phyloP scores from a whole-genome alignment of 1,140 invertebrate species.

The Heliothis virescens region DNA sequence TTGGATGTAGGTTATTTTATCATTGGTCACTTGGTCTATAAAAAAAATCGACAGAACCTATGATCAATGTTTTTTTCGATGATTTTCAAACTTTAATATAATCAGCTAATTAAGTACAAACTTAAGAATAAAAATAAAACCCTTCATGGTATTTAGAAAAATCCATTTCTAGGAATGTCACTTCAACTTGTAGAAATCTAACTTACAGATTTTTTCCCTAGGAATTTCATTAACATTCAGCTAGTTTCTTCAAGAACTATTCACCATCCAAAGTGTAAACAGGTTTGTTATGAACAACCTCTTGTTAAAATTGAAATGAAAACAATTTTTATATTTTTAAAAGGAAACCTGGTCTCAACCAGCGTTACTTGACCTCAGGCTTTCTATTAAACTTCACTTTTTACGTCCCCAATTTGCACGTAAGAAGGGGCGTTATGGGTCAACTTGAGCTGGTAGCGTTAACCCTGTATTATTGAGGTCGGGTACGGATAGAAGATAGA shows the following conservation, averaged over 20 bases:
- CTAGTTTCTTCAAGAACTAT: slow-evolving; percentile 31
- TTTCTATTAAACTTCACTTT: slow-evolving; percentile 39
- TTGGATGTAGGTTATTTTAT: no score
- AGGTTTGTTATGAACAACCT: slow-evolving; percentile 50
- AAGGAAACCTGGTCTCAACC: slow-evolving; percentile 50
- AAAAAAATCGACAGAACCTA: no score
- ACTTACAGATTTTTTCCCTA: background rate
- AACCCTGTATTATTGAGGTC: slow-evolving; percentile 45
- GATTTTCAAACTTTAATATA: background rate
- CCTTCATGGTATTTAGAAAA: no score
- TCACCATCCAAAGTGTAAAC: slow-evolving; percentile 45
- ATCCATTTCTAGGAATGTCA: no score
- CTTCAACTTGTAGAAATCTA: background rate
- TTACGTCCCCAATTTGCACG: slow-evolving; percentile 13
- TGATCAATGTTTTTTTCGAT: background rate
- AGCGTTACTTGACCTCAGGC: slow-evolving; percentile 42
- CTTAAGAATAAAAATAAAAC: background rate
- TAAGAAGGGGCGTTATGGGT: slow-evolving; percentile 43
- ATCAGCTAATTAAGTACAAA: no score
- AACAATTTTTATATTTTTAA: slow-evolving; percentile 61
- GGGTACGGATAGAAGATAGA: slow-evolving; percentile 53
- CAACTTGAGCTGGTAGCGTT: slow-evolving; percentile 53
- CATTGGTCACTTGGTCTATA: background rate
- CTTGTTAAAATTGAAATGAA: slow-evolving; percentile 55
- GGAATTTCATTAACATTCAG: slow-evolving; percentile 10